Base-by-base conservation (phyloP, 2,797 vertebrate genomes). In the Microchirus variegatus region DNA sequence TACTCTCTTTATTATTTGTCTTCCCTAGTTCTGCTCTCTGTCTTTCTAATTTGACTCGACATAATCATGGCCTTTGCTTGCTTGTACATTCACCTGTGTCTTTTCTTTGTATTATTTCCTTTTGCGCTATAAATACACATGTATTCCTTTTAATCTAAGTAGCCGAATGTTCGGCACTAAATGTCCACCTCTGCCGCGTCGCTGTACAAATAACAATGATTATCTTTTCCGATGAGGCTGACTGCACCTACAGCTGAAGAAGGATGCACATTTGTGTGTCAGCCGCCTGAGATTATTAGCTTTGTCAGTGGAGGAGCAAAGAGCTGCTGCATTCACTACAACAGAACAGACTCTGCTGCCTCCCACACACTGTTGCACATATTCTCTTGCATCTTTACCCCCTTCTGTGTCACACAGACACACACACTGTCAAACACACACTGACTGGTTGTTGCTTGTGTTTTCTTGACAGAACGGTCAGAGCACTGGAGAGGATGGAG, bases 401-500 rank as follows among this genome's bases (percentile, higher is more conserved):
- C 41, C 50, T 14, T 56, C 10, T 68, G 17, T 76, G 10, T 57
- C 9, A 16, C n/a, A n/a, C 44, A 5, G 19, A 48, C 18, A 26
- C 46, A 26, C 19, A 47, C 22, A 50, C 15, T 18, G 45, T 59
- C 54, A 47, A 45, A 68, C 47, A 48, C 69, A 49, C 46, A 66
- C 70, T 83, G 53, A 90, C 74, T 54, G 16, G 77, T 61, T 80
- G 37, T 73, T 70, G 41, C 53, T 17, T 87, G 67, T 93, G 83
- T 70, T 93, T 79, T 86, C 88, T 87, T 92, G 89, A 83, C 92
- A 96, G 95, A 96, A 96, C 2, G 95, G 95, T 18, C 95, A 96
- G 81, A 90, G 91, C 78, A 90, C 90, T 13, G 38, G 90, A 40
- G 95, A 96, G 76, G 95, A 96, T 63, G 86, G 90, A 82, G 91